Base-by-base conservation (phyloP, 2,888 invertebrate species). In the Thymelicus lineola region DNA sequence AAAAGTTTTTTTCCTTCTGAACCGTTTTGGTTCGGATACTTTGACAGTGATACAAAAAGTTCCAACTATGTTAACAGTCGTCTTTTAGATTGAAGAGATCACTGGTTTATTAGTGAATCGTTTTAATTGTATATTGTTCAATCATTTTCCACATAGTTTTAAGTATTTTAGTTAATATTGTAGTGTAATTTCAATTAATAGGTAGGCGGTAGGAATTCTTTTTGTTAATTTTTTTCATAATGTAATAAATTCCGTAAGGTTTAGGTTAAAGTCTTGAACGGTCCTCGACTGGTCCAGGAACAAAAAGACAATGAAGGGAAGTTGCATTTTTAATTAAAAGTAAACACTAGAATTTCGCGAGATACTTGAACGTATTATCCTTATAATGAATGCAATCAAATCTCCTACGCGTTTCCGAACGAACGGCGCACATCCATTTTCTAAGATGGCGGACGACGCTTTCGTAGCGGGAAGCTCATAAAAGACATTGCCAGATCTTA, bases 71-170 rank as follows among this genome's bases (percentile, higher is more conserved):
- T 45, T 57, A 42, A 69, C 59, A 70, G 53, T 42, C 48, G 58
- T 48, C 71, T 70, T 63, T 76, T 66, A 73, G 73, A 74, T 75
- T 76, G 75, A 74, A 80, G 87, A 84, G 86, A 81, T 86, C 88
- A 84, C 90, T 91, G 89, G 80, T 80, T 88, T 90, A 87, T 86
- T 91, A 92, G 91, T 91, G 85, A 92, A 93, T 91, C 90, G 90
- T 90, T 92, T 89, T 91, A 91, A 91, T 89, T 93, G 91, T 92
- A 92, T 89, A 92, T 91, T 93, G 91, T 93, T 93, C 91, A 85
- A 91, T 91, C 82, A 90, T 91, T 92, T 93, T 93, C 92, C 92
- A 92, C 88, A 85, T 92, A 93, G 89, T 85, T 88, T 78, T 90
- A 91, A 89, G 90, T 74, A 89, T 87, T 92, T 93, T 91, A 93